Conservation (phyloP, 1,140 invertebrate genomes). For the Capitella teleta region DNA sequence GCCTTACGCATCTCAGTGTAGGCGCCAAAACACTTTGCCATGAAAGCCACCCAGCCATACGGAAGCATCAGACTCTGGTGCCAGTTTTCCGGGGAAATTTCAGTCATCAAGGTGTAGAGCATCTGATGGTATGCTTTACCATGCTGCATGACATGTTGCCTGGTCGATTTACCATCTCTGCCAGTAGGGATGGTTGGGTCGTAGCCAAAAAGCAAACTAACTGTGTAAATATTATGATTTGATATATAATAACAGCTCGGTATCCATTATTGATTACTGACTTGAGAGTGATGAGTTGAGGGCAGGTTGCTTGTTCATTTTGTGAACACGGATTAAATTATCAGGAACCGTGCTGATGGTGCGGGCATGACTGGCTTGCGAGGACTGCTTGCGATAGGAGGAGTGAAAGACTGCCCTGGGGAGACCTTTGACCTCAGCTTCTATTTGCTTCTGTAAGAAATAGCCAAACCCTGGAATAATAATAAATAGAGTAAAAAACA, state of each 20-base stretch:
- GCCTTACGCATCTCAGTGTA: slow-evolving; percentile 23
- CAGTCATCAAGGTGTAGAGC: slow-evolving; percentile 24
- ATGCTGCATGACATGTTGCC: slow-evolving; percentile 27
- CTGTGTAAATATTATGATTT: background rate
- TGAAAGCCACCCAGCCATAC: slow-evolving; percentile 23
- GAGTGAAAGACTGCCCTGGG: background rate
- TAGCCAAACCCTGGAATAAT: too few relatives aligned
- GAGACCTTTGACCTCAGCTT: too few relatives aligned
- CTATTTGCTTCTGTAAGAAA: too few relatives aligned
- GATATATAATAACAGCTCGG: too few relatives aligned
- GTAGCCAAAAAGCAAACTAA: slow-evolving; percentile 3
- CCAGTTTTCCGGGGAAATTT: slow-evolving; percentile 31
- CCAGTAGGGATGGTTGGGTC: background rate
- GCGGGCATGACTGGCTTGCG: background rate
- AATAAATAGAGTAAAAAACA: too few relatives aligned
- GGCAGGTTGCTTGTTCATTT: background rate
- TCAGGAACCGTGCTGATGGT: background rate
- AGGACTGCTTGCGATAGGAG: background rate
- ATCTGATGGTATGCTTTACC: slow-evolving; percentile 28
- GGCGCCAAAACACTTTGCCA: slow-evolving; percentile 21
- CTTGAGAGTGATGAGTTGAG: background rate
- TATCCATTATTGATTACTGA: background rate
- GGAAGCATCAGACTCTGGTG: slow-evolving; percentile 21
- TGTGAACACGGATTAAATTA: background rate
- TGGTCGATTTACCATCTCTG: slow-evolving; percentile 14